Conservation (phyloP, 2,797 vertebrate species). For the Amblyopsis hoosieri region DNA sequence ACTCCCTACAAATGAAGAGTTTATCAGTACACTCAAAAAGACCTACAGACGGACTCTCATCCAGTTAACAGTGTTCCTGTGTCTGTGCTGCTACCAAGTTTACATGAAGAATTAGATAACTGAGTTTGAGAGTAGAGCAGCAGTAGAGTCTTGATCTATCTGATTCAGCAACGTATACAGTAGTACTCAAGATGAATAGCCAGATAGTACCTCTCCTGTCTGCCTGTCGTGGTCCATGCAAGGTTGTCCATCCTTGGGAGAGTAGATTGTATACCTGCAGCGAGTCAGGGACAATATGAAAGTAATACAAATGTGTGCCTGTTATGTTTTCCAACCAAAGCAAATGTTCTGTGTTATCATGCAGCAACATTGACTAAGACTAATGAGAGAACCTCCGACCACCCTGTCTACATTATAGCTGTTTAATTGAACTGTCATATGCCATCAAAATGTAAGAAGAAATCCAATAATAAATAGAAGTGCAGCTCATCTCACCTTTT, state of each 20-base stretch:
- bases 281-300: constrained; percentile 3
- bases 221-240: constrained; percentile 99
- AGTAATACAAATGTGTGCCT: neutral
- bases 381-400: too few species aligned
- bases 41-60: too few species aligned
- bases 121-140: too few species aligned
- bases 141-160: too few species aligned
- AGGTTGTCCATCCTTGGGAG: constrained; percentile 95
- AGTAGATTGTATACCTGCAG: constrained; percentile 94
- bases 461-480: neutral
- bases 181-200: neutral
- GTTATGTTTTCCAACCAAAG: neutral
- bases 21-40: neutral
- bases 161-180: neutral
- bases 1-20: constrained; percentile 82
- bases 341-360: neutral
- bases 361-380: too few species aligned
- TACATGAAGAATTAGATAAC: too few species aligned
- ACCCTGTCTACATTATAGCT: too few species aligned
- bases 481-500: constrained; percentile 82
- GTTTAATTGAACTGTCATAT: too few species aligned
- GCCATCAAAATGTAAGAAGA: neutral
- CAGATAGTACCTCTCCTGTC: constrained; percentile 88
- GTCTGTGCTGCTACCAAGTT: too few species aligned
- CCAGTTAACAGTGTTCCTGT: too few species aligned